Evolutionary conservation across 2,888 invertebrate genomes (phyloP).

Genomic region (Drosophila robusta): DNA sequence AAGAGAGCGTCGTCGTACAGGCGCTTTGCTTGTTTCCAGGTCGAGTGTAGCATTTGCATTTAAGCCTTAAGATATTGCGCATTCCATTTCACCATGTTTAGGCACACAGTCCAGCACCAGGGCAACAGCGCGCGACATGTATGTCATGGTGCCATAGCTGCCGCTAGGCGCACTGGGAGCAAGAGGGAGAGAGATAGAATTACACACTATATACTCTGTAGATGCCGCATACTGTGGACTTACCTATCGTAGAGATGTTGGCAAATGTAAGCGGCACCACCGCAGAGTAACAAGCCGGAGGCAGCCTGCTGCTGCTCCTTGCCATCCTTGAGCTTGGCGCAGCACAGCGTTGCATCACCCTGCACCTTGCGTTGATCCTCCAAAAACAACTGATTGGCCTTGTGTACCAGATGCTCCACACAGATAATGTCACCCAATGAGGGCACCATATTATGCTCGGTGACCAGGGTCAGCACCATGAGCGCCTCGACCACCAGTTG

Average conservation of each 20-base stretch:
- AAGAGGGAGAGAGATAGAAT: background rate
- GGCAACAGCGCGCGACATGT: constrained; percentile 94
- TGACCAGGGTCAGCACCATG: constrained; percentile 96
- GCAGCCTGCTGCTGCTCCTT: constrained; percentile 87
- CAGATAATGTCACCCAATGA: constrained; percentile 92
- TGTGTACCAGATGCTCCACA: constrained; percentile 96
- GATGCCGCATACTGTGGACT: background rate
- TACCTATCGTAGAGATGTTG: constrained; percentile 96
- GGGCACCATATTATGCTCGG: constrained; percentile 93
- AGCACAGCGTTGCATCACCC: constrained; percentile 97
- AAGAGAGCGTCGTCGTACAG: constrained; percentile 46
- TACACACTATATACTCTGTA: background rate
- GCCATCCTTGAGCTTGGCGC: constrained; percentile 91
- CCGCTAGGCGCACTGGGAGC: constrained; percentile 96
- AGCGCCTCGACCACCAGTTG: constrained; percentile 98
- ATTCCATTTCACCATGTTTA: constrained; percentile 92
- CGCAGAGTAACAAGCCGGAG: constrained; percentile 91
- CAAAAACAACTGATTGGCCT: constrained; percentile 97
- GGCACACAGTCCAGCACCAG: constrained; percentile 91
- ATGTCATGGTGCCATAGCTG: constrained; percentile 98
- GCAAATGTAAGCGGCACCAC: constrained; percentile 97
- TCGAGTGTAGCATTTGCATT: constrained; percentile 28
- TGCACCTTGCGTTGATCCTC: constrained; percentile 96
- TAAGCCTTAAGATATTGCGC: constrained; percentile 88
- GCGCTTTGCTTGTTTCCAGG: constrained; percentile 46